Evolutionary conservation across 2,888 invertebrate genomes (phyloP), one percentile per base, ranked within the genome.

Genomic region (Pristionchus mayeri): DNA sequence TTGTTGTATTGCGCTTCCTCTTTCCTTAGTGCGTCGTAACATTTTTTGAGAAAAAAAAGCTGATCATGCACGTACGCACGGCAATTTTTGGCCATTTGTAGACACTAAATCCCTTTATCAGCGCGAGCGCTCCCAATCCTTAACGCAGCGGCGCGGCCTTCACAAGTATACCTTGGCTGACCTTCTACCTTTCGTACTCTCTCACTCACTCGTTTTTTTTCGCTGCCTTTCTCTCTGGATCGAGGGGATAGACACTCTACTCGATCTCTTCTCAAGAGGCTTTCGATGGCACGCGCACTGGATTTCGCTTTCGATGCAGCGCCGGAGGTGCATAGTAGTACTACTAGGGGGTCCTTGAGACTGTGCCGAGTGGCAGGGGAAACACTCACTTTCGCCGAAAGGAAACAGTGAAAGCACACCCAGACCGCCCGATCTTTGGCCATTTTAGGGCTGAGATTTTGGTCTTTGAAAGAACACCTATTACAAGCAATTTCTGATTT

Each of bases 241-340:
- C 67, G 37, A 67, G 67, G 37, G 30, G 30, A 57, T 24, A 57
- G 30, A 13, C 30, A 60, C 60, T 60, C 60, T 60, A 27, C n/a
- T n/a, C n/a, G n/a, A 60, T 30, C 30, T 60, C 7, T n/a, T n/a
- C 67, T 67, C 67, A 67, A 67, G 67, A 67, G 67, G 67, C 67
- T 67, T 67, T 67, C 37, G 37, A 67, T 24, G 37, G 67, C 37
- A 34, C 37, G 37, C 7, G 30, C 54, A 54, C 30, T 3, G 34
- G 30, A 37, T 67, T 67, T 67, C 67, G n/a, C 67, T 67, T 67
- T 67, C 67, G 30, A n/a, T n/a, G n/a, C n/a, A n/a, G n/a, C n/a
- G n/a, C n/a, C n/a, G n/a, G n/a, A n/a, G n/a, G n/a, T n/a, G n/a
- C n/a, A n/a, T n/a, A 27, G 18, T 40, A 37, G 67, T 67, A 67